Evolutionary conservation across 2,888 invertebrate species (phyloP).

Genomic region (Cerceris ruficornis): DNA sequence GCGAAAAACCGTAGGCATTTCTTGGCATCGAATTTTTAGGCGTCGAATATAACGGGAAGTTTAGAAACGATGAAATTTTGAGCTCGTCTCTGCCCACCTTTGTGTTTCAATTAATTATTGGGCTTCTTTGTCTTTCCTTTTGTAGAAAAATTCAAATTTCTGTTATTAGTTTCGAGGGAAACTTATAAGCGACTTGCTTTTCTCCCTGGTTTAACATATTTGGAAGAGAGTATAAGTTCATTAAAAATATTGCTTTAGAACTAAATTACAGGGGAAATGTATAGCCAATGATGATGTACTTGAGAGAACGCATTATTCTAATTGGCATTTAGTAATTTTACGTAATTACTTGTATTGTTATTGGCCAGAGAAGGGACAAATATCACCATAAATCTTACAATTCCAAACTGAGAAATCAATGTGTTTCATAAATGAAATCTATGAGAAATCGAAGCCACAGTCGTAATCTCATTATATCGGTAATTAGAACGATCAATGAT

Average conservation of each 20-base stretch:
- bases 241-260: no score
- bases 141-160: no score
- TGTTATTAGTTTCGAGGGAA: no score
- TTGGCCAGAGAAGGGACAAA: not conserved
- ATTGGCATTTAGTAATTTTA: slow-evolving; percentile 35
- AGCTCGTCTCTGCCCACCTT: not conserved
- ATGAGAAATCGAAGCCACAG: slow-evolving; percentile 19
- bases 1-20: slow-evolving; percentile 39
- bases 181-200: no score
- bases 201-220: no score
- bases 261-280: not conserved
- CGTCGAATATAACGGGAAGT: slow-evolving; percentile 3
- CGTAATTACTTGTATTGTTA: not conserved
- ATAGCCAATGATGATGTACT: not conserved
- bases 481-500: slow-evolving; percentile 4
- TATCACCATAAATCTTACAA: slow-evolving; percentile 10
- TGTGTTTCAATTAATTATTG: not conserved
- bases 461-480: not conserved
- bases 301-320: slow-evolving; percentile 9
- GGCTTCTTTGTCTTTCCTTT: no score
- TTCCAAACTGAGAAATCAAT: not conserved
- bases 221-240: no score
- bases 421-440: not conserved
- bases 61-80: not conserved
- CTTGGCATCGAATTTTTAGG: slow-evolving; percentile 39